Base-by-base conservation (phyloP, 2,113 vertebrate genomes). In the Rhegmatorhina hoffmannsi region DNA sequence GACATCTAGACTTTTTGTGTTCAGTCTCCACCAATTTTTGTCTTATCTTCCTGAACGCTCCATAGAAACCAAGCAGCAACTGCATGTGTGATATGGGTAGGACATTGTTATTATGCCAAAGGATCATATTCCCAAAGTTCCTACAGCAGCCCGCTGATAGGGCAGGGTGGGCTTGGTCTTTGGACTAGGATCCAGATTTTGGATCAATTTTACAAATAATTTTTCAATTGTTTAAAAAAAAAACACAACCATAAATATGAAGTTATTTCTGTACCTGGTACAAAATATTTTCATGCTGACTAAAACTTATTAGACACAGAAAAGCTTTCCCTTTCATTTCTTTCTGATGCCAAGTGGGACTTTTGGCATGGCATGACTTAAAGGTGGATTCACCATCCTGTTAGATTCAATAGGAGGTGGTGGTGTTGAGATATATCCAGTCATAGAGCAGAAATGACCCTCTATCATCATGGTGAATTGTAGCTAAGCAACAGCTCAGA, bases 401-500 rank as follows among this genome's bases (percentile, higher is more conserved):
- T 49, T 69, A 40, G 6, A 43, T 84, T 77, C 28, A 43, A 29
- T 7, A 31, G 12, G 67, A 85, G 11, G 17, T 38, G 34, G 24
- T 75, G 16, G 6, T 50, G 47, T 9, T 3, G 47, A 93, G 20
- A 58, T 46, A 17, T 7, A n/a, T 33, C 17, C 49, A 80, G 0
- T 7, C 21, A 36, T 1, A 3, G 31, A 72, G 43, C 24, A 85
- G 52, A 80, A 70, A 74, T 19, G 5, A 40, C 77, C 18, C 12
- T 1, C 1, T 68, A 33, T 77, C 20, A n/a, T 64, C 55, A 13
- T 11, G 25, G 40, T 9, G 34, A 78, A 10, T 23, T 68, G 84
- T 91, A 89, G 60, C 69, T 53, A 91, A 87, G 87, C 81, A 96
- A 91, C 87, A 78, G 50, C 56, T 92, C 81, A 67, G 29, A 53